Evolutionary conservation across 2,797 vertebrate genomes (phyloP), one percentile per base, ranked within the genome.

Genomic region (Scleropages formosus): DNA sequence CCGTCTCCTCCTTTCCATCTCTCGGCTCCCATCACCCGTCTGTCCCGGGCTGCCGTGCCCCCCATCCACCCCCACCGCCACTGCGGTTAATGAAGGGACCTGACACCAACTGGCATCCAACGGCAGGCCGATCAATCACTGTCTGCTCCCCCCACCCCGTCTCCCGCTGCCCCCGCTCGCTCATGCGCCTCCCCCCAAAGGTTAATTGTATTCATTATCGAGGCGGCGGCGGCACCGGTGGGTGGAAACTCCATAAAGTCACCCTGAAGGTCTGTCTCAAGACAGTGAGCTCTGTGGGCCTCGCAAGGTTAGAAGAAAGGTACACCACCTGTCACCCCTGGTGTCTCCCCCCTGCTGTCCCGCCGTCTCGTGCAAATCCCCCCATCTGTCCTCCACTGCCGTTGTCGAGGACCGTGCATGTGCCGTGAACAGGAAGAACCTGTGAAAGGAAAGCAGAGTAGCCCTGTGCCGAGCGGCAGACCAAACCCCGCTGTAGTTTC

Each of bases 121-220:
- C 73, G 81, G 82, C 87, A 87, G 88, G 88, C 90, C 89, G 87
- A 91, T 92, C 90, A 91, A 91, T 91, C 86, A 89, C 83, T 88
- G 88, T 90, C 89, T 86, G 81, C 80, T 79, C 79, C 80, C 44
- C 46, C 85, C 74, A 80, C 44, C 46, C 85, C 74, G 80, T 83
- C 84, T 82, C 84, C 76, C 81, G 64, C 73, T 81, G 85, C 87
- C 87, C 81, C 87, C 85, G 86, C 87, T 82, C 82, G 76, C 74
- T 68, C 62, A 72, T 78, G 15, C 77, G 78, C 3, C 31, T 15
- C n/a, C 78, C 88, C 18, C 75, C 84, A 89, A 92, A 92, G 90
- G 90, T 92, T 92, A 92, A 92, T 91, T 89, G 85, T 90, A 91
- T 92, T 92, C 88, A 90, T 91, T 91, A 90, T 86, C 88, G 75